phyloP scores from a whole-genome alignment of 2,113 vertebrate genomes.

The Triplophysa dalaica region DNA sequence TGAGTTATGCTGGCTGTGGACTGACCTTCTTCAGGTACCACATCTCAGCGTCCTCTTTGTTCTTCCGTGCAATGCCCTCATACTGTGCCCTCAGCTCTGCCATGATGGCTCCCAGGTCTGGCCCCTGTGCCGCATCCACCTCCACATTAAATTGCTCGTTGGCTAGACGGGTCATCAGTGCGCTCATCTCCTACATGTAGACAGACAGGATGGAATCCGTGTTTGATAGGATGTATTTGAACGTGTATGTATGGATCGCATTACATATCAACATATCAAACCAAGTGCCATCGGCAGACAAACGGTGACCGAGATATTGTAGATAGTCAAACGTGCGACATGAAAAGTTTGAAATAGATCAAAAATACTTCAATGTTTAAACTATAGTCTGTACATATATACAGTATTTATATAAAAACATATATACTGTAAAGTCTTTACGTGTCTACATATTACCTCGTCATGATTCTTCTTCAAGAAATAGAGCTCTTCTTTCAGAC shows the following conservation, averaged over 20 bases:
- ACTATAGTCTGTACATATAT: too few relatives aligned
- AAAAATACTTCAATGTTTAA: too few relatives aligned
- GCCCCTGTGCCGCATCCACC: conserved; percentile 72
- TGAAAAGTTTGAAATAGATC: too few relatives aligned
- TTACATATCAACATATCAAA: too few relatives aligned
- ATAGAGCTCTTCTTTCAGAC: conserved; percentile 85
- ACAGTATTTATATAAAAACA: too few relatives aligned
- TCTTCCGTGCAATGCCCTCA: conserved; percentile 76
- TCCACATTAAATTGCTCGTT: conserved; percentile 77
- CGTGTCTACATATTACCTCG: conserved; percentile 74
- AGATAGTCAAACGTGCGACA: too few relatives aligned
- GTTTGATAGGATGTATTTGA: neutral
- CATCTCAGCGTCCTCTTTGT: conserved; percentile 77
- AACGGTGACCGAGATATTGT: too few relatives aligned
- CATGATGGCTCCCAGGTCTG: conserved; percentile 74
- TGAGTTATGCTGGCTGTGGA: neutral
- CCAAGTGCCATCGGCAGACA: too few relatives aligned
- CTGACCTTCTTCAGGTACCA: conserved; percentile 80
- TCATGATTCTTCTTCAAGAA: conserved; percentile 88
- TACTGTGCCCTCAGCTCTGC: conserved; percentile 78
- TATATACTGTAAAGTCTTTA: too few relatives aligned
- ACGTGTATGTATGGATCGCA: too few relatives aligned
- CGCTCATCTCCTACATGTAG: conserved; percentile 67
- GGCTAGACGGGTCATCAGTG: conserved; percentile 65
- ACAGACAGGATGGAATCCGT: neutral